Evolutionary conservation across 2,113 vertebrate genomes (phyloP).

Genomic region (Ceyx cyanopectus): DNA sequence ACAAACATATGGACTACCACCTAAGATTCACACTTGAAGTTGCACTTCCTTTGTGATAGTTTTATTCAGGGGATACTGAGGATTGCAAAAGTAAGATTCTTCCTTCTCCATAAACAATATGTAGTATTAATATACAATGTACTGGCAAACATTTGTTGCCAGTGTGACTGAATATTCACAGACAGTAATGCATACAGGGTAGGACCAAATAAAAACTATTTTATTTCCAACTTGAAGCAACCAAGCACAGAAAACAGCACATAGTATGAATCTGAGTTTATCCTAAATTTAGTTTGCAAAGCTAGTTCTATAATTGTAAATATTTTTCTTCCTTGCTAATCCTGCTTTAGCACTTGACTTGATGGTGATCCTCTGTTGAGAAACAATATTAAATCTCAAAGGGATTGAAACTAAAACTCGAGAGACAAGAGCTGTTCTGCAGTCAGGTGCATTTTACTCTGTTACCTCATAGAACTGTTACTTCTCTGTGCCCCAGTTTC

Average conservation of each 20-base stretch:
- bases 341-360: not conserved
- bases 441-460: not conserved
- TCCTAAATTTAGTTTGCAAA: not conserved
- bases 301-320: not conserved
- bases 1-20: not conserved
- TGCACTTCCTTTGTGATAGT: not conserved
- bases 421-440: not conserved
- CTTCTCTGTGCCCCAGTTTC: not conserved
- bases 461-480: not conserved
- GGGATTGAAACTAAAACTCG: not conserved
- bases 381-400: not conserved
- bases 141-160: not conserved
- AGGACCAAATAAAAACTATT: not conserved
- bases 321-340: not conserved
- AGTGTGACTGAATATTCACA: not conserved
- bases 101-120: not conserved
- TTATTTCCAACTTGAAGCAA: not conserved
- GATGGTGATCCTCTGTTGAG: not conserved
- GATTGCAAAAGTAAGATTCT: not conserved
- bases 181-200: not conserved
- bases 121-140: not conserved
- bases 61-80: not conserved
- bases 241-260: not conserved
- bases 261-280: not conserved
- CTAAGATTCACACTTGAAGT: not conserved